phyloP scores from a whole-genome alignment of 2,797 vertebrate genomes.

The Urocyon cinereoargenteus region DNA sequence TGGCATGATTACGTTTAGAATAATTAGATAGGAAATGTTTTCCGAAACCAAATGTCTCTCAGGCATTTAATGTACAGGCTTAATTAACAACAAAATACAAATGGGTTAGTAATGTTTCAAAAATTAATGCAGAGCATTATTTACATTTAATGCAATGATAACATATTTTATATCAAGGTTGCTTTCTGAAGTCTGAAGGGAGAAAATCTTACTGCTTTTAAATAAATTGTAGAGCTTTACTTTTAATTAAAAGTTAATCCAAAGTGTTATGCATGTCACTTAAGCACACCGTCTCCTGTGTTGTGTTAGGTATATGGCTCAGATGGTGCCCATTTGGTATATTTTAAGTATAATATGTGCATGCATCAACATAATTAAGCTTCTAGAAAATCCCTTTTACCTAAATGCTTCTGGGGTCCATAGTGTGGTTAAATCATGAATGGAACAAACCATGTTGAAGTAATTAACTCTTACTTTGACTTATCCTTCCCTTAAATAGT shows the following conservation, averaged over 20 bases:
- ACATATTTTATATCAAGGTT: background rate
- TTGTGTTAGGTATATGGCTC: background rate
- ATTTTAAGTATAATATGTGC: slow-evolving; percentile 76
- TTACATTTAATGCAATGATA: slow-evolving; percentile 41
- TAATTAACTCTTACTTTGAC: slow-evolving; percentile 19
- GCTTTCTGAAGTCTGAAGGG: background rate
- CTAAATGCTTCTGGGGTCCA: slow-evolving; percentile 83
- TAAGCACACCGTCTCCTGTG: background rate
- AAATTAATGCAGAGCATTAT: background rate
- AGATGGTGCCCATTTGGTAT: background rate
- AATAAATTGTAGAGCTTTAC: background rate
- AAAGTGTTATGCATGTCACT: background rate
- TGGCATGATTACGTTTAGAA: background rate
- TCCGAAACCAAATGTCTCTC: background rate
- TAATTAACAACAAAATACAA: background rate
- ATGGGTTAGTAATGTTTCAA: background rate
- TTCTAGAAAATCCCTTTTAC: slow-evolving; percentile 86
- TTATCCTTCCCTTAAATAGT: slow-evolving; percentile 15
- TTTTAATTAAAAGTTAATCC: background rate
- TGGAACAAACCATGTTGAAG: slow-evolving; percentile 39
- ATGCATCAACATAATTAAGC: slow-evolving; percentile 85
- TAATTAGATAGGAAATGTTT: background rate
- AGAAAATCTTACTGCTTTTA: background rate
- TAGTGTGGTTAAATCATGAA: slow-evolving; percentile 71
- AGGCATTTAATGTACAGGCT: background rate